These are phyloP conservation scores for Thumatha senex DNA, from an alignment of 2,888 invertebrate species.

Conservation along the genomic window DNA sequence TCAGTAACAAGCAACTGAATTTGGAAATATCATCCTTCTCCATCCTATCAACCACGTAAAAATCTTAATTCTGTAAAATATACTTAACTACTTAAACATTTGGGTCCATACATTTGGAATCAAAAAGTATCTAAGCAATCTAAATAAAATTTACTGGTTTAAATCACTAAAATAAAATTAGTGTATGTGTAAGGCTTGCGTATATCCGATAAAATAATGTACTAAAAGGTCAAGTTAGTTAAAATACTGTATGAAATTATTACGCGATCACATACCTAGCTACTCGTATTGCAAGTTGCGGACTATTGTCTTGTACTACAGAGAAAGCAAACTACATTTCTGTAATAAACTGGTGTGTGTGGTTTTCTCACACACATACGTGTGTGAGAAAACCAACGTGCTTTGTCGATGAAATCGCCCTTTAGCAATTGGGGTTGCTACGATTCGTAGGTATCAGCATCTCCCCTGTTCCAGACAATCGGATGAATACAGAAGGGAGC, in stretches of 20 bases:
- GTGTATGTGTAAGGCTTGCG: too few species aligned
- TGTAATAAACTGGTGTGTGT: too few species aligned
- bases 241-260: background rate
- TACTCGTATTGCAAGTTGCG: background rate
- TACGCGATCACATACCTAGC: background rate
- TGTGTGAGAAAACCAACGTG: constrained; percentile 31
- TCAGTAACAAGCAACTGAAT: too few species aligned
- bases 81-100: too few species aligned
- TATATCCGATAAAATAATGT: background rate
- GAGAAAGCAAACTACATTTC: constrained; percentile 1
- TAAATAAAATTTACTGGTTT: too few species aligned
- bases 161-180: too few species aligned
- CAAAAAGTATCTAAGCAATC: too few species aligned
- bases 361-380: too few species aligned
- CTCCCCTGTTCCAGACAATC: constrained; percentile 15
- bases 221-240: background rate
- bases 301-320: background rate
- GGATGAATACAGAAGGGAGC: constrained; percentile 1
- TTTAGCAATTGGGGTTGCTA: constrained; percentile 20
- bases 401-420: constrained; percentile 24
- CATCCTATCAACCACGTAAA: too few species aligned
- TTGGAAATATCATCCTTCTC: too few species aligned
- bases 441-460: constrained; percentile 8
- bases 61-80: too few species aligned
- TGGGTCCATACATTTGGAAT: too few species aligned